Evolutionary conservation across 2,888 invertebrate species (phyloP), one percentile per base, ranked within the genome.

Genomic region (Drosophila algonquin): DNA sequence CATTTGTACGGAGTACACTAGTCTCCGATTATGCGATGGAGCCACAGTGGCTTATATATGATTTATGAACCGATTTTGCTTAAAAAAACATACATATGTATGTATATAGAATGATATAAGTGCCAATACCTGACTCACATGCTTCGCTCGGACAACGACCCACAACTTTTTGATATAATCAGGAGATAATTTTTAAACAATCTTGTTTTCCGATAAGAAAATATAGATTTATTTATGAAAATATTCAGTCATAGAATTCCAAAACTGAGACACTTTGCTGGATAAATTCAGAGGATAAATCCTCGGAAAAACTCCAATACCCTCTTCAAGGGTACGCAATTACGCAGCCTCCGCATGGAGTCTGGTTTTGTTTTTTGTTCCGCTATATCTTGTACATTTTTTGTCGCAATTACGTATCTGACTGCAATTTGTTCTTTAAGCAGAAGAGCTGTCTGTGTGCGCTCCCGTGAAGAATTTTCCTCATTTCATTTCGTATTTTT

Each of bases 321-420:
- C 40, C 40, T 40, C 14, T 14, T 6, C 14, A 40, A 40, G 40
- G 6, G 14, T 21, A 32, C 7, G 21, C 2, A 24, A 8, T 4
- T 40, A 40, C 44, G 40, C n/a, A 2, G 7, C 16, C 64, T 40
- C 40, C 54, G 65, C 32, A 50, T 54, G 65, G 30, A 32, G 24
- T 9, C 14, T 54, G 24, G 64, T 35, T 44, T 65, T 18, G 18
- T 18, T 48, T 5, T 24, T 24, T 21, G 3, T n/a, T 18, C 12
- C 18, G 9, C 12, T 50, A 27, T 18, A 3, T 35, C 54, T 64
- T 14, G 3, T 30, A 30, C 30, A 24, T 65, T 54, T 65, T 64
- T 65, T 55, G 68, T 51, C 35, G 51, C 56, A 67, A 68, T 68
- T 56, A 52, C 67, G 56, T 30, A 40, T 46, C 45, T 27, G 12